These are phyloP conservation scores for Calyptomena viridis DNA, from an alignment of 2,113 vertebrate species.

Conservation along the genomic window DNA sequence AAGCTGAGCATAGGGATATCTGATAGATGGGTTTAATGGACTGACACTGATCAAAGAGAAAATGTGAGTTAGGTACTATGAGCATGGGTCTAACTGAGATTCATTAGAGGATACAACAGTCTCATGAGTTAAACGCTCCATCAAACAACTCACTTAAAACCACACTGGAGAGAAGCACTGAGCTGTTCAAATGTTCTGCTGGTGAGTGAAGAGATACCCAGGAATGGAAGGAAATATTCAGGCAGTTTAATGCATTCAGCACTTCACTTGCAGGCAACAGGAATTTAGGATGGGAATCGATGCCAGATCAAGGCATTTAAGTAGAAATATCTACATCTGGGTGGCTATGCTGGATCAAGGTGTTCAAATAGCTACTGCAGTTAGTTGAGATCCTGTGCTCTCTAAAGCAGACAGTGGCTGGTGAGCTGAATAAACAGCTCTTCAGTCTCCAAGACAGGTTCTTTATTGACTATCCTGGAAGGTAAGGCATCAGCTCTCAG, in stretches of 20 bases:
- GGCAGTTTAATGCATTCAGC: neutral
- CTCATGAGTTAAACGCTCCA: neutral
- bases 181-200: neutral
- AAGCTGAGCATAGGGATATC: neutral
- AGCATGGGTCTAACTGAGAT: neutral
- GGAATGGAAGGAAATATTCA: neutral
- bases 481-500: neutral
- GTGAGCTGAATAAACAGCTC: neutral
- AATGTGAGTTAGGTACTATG: neutral
- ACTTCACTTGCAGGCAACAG: neutral
- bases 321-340: neutral
- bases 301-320: neutral
- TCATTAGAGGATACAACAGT: neutral
- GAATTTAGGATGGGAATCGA: neutral
- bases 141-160: neutral
- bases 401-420: neutral
- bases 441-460: neutral
- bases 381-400: neutral
- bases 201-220: neutral
- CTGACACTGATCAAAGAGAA: neutral
- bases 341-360: neutral
- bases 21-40: conserved; percentile 23
- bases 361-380: neutral
- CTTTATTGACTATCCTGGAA: neutral
- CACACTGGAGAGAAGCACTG: neutral